These are phyloP conservation scores for Apogon talboti DNA, from an alignment of 2,797 vertebrate species.

Conservation along the genomic window DNA sequence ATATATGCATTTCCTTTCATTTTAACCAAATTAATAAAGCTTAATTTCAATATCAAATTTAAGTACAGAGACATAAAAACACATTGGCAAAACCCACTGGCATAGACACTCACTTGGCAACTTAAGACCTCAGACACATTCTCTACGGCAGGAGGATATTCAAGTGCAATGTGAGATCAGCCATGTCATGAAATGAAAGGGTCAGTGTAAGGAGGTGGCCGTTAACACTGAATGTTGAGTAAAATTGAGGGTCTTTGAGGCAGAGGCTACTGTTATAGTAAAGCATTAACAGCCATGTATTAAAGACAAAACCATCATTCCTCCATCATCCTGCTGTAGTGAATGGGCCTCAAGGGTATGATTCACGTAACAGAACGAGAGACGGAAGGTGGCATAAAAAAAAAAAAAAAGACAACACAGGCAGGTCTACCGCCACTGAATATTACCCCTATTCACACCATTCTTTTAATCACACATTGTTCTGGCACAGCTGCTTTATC, in stretches of 20 bases:
- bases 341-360: slow-evolving; percentile 40
- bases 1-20: too few relatives aligned
- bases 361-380: slow-evolving; percentile 45
- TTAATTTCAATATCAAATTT: too few relatives aligned
- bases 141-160: not conserved
- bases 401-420: slow-evolving; percentile 26
- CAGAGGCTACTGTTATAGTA: slow-evolving; percentile 25
- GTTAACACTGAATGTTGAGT: slow-evolving; percentile 30
- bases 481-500: slow-evolving; percentile 64
- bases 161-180: slow-evolving; percentile 6
- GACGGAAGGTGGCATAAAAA: slow-evolving; percentile 34
- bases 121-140: too few relatives aligned
- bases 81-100: too few relatives aligned
- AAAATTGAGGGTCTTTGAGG: slow-evolving; percentile 36
- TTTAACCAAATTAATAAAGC: too few relatives aligned
- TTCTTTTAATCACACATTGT: slow-evolving; percentile 57
- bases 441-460: slow-evolving; percentile 29
- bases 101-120: too few relatives aligned
- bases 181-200: not conserved
- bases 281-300: slow-evolving; percentile 25
- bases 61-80: too few relatives aligned
- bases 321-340: slow-evolving; percentile 36
- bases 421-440: slow-evolving; percentile 37
- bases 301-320: slow-evolving; percentile 52
- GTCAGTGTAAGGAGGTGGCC: slow-evolving; percentile 18